phyloP scores from a whole-genome alignment of 2,113 vertebrate genomes.

The Heterocephalus glaber region DNA sequence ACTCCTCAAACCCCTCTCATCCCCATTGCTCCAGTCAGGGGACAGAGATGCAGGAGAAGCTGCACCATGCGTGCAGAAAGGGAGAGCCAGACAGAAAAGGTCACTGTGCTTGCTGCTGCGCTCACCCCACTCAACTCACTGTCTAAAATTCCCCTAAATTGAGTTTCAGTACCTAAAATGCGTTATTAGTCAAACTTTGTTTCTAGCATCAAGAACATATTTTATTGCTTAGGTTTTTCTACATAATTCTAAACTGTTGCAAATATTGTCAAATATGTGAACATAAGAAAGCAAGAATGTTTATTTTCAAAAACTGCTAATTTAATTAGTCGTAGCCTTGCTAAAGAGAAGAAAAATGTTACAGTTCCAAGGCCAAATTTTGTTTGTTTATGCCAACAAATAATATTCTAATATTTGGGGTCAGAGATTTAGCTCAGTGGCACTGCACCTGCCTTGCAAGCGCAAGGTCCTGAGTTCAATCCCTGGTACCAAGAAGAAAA shows the following conservation, averaged over 20 bases:
- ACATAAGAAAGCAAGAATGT: slow-evolving; percentile 29
- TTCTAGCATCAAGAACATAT: slow-evolving; percentile 51
- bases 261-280: slow-evolving; percentile 25
- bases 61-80: accelerated
- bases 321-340: slow-evolving; percentile 50
- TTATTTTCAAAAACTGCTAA: slow-evolving; percentile 47
- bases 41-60: accelerated
- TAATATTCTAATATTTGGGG: background rate
- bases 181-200: slow-evolving; percentile 42
- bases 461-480: too few species aligned
- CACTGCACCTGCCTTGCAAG: too few species aligned
- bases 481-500: too few species aligned
- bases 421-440: too few species aligned
- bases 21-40: background rate
- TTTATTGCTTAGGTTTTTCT: slow-evolving; percentile 57
- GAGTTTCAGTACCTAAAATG: slow-evolving; percentile 46
- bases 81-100: accelerated
- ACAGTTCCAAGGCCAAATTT: background rate
- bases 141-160: background rate
- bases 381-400: slow-evolving; percentile 25
- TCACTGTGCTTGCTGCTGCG: accelerated
- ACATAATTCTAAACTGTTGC: slow-evolving; percentile 62
- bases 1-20: background rate
- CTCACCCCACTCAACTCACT: background rate
- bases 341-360: slow-evolving; percentile 46